Base-by-base conservation (phyloP, 1,140 invertebrate genomes). In the Nomia melanderi region DNA sequence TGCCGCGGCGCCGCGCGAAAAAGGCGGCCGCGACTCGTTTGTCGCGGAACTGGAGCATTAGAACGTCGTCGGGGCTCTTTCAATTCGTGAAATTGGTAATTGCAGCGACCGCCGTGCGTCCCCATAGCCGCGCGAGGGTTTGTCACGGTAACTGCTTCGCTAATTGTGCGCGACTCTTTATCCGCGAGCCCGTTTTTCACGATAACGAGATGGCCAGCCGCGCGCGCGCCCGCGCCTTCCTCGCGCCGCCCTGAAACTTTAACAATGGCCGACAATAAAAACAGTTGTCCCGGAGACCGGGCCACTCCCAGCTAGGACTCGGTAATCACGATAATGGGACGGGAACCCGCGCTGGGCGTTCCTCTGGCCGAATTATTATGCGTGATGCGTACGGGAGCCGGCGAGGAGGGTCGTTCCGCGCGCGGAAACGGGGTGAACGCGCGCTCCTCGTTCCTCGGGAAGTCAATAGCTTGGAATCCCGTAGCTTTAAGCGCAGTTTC, bases 211-310 rank as follows among this genome's bases (percentile, higher is more conserved):
- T 77, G 75, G 71, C 47, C 60, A 31, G 12, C 41, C 66, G 59
- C 60, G 59, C 33, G n/a, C 66, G 74, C 12, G 50, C 54, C 41
- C 66, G 64, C 47, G 50, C 39, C 36, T 3, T 29, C 31, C 36
- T 23, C 47, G 50, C 23, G 36, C 65, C 44, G 29, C 23, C 44
- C 64, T 70, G 73, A 77, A 72, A 81, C 60, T 81, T 81, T 66
- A 81, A 81, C 63, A 57, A 81, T 64, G 63, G 36, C 29, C 33
- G 77, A 78, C 69, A 72, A 81, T 82, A 81, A 82, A 81, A 82
- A 82, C 39, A 64, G 73, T 81, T 63, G 79, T 67, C 71, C 31
- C 23, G n/a, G 47, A 50, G 73, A 56, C 36, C 44, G 25, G 65
- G 33, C 56, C 66, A 70, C 79, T 80, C 66, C 78, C 77, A 59